Percentiles rank a stretch among this genome's conserved stretches.
Evolutionary conservation across 2,113 vertebrate genomes (phyloP).

Genomic region (Patagioenas fasciata): DNA sequence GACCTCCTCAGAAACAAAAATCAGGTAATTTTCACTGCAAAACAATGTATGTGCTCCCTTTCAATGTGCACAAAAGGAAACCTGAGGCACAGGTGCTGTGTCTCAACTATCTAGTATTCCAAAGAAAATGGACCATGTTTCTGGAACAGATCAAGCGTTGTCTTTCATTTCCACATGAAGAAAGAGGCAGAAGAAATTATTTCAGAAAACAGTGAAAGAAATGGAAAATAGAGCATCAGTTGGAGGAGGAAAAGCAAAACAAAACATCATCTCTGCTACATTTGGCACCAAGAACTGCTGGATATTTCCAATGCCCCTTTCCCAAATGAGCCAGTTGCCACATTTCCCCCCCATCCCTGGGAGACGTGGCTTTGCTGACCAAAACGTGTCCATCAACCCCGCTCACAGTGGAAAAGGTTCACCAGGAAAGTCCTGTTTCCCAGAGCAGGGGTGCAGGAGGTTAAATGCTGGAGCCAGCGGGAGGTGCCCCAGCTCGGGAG

Average conservation of each 20-base stretch:
- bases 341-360: background rate
- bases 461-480: rapidly evolving
- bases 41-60: background rate
- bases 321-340: background rate
- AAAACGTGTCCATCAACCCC: background rate
- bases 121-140: background rate
- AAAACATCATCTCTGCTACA: background rate
- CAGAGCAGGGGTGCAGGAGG: background rate
- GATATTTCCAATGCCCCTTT: background rate
- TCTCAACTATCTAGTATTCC: background rate
- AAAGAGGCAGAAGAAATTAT: background rate
- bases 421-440: background rate
- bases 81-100: background rate
- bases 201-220: background rate
- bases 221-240: background rate
- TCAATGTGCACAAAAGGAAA: background rate
- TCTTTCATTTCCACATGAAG: background rate
- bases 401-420: background rate
- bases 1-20: background rate
- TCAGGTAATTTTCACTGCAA: background rate
- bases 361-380: background rate
- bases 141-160: background rate
- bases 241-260: background rate
- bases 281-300: background rate
- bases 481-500: background rate